Evolutionary conservation across 2,113 vertebrate species (phyloP), one percentile per base, ranked within the genome.

Genomic region (Channa maculata): DNA sequence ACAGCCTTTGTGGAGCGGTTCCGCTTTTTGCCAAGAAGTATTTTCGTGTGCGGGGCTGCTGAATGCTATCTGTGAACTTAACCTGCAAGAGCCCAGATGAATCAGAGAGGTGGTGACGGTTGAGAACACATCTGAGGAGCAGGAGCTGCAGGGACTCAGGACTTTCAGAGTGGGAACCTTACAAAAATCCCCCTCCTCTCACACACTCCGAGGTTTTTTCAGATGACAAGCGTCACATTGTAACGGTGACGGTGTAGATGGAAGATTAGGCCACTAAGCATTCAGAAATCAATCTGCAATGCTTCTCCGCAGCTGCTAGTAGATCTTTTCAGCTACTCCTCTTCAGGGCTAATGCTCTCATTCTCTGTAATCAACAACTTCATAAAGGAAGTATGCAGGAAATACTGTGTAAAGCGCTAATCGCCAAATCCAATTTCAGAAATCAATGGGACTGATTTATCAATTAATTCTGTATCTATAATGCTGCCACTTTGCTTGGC

Each of bases 401-500:
- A 89, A 73, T 68, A 79, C 89, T 57, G 70, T 83, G 58, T 63
- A 73, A 82, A 89, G 84, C 15, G 37, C 65, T 86, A 87, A 83
- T 89, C 82, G 44, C 75, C 67, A 65, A 86, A 88, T 88, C 89
- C 80, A 84, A 87, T 91, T 88, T 72, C 71, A 77, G 67, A 39
- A 88, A 79, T 89, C 89, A 70, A 83, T 84, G 74, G 7, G 63
- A 90, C 86, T 87, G 88, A 91, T 90, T 85, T 61, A 86, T 88
- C 89, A 92, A 90, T 92, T 90, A 87, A 90, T 92, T 80, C 84
- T 74, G 86, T 82, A 72, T 87, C 55, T 74, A 48, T 54, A 75
- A 79, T 80, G 80, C 76, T 9, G 59, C 82, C 66, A 64, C 82
- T 79, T 79, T 80, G 83, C 83, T 68, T 72, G 63, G 68, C 86